A percentile compares a stretch with the other conserved stretches of the same genome.
These are phyloP conservation scores for Mycteria americana DNA, from an alignment of 2,797 vertebrate species.

Conservation along the genomic window DNA sequence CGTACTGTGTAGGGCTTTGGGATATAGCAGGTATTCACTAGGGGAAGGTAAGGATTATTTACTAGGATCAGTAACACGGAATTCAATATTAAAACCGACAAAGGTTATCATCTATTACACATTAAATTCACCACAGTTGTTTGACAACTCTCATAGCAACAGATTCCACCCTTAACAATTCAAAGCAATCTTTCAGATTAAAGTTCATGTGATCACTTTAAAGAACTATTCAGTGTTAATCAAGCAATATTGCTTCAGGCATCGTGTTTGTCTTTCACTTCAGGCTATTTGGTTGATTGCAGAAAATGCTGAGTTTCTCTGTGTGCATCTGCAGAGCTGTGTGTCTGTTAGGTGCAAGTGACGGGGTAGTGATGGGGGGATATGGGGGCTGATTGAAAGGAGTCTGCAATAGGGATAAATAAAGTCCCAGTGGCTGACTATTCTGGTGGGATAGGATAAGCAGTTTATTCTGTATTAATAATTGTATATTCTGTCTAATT, in stretches of 20 bases:
- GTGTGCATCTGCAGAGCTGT: neutral
- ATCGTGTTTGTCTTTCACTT: slow-evolving; percentile 70
- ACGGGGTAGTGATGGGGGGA: neutral
- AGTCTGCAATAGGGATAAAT: neutral
- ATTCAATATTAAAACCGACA: slow-evolving; percentile 87
- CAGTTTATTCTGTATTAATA: neutral
- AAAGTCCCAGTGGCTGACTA: neutral
- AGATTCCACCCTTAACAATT: slow-evolving; percentile 76
- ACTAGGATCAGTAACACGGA: slow-evolving; percentile 83
- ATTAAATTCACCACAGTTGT: slow-evolving; percentile 83
- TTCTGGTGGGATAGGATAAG: neutral
- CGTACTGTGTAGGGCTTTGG: slow-evolving; percentile 77
- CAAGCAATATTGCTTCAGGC: slow-evolving; percentile 72
- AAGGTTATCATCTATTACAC: slow-evolving; percentile 84
- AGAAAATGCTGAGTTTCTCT: slow-evolving; percentile 30
- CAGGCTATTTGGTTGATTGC: slow-evolving; percentile 54
- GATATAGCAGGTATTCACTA: slow-evolving; percentile 81
- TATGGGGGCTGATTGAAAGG: neutral
- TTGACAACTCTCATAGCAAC: slow-evolving; percentile 81
- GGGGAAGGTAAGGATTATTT: slow-evolving; percentile 82
- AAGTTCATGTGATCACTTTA: slow-evolving; percentile 73
- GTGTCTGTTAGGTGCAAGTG: slow-evolving; percentile 14
- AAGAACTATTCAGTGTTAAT: slow-evolving; percentile 69
- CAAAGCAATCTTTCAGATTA: slow-evolving; percentile 72
- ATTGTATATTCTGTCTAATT: neutral